Evolutionary conservation across 2,888 invertebrate species (phyloP), one percentile per base, ranked within the genome.

Genomic region (Leptogaster cylindrica): DNA sequence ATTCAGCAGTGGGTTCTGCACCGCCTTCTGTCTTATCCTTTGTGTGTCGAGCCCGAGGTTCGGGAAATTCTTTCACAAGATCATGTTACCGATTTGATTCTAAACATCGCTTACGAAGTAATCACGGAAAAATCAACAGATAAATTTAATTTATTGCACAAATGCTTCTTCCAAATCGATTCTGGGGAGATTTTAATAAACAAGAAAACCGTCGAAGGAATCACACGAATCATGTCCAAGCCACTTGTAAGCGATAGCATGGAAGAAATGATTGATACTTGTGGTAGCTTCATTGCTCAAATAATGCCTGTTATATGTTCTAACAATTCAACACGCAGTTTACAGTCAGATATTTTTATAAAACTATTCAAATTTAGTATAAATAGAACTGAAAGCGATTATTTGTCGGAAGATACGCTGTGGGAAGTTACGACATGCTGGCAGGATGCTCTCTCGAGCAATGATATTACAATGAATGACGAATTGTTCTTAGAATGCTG

Each of bases 361-460:
- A 78, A 80, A 12, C 73, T 86, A 20, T 84, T 83, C 70, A 77
- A 77, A 70, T 79, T 85, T 41, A 82, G 82, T 33, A 78, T 84
- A 67, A 78, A 79, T 67, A 76, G 76, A 33, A 75, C 72, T 12
- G 71, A 75, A n/a, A 76, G 74, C 58, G 76, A 79, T 51, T 74
- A 74, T 68, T 70, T 81, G 12, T 77, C 78, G 0, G 77, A 78
- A 67, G 85, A 84, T 70, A 84, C 86, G 8, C 77, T 86, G 72
- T 81, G 82, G 81, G 87, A 86, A 77, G 79, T 83, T 36, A 83
- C 82, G 16, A 82, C 84, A 12, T 83, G 86, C 39, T 86, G 87
- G 86, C 85, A 84, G 74, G 86, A 85, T 76, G 82, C 83, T 5
- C 71, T 85, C 3, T 79, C 80, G 1, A 78, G 78, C 71, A 73